A percentile compares a stretch with the other conserved stretches of the same genome.
phyloP scores from a whole-genome alignment of 2,888 invertebrate genomes.

The Augochlorella aurata region DNA sequence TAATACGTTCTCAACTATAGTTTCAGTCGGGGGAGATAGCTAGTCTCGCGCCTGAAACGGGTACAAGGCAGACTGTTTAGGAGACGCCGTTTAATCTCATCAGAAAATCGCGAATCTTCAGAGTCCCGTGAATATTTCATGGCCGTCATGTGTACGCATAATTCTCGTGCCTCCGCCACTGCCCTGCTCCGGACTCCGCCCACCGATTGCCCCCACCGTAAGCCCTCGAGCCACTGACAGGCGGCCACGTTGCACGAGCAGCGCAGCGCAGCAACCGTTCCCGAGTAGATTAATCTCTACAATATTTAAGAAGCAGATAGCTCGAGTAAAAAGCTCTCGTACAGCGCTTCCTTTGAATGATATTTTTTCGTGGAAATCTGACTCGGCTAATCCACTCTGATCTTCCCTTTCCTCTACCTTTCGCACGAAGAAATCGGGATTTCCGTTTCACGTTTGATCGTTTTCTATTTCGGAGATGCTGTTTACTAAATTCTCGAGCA shows the following conservation, averaged over 20 bases:
- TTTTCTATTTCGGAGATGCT: no score
- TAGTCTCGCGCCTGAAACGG: no score
- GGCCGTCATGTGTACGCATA: slow-evolving; percentile 66
- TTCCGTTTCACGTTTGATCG: no score
- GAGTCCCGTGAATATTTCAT: slow-evolving; percentile 61
- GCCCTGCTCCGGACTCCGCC: slow-evolving; percentile 16
- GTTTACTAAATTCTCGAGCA: no score
- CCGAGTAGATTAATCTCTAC: slow-evolving; percentile 77
- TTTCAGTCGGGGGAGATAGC: not conserved
- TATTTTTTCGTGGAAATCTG: slow-evolving; percentile 52
- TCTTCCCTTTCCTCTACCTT: not conserved
- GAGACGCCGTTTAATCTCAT: slow-evolving; percentile 27
- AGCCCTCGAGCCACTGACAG: slow-evolving; percentile 44
- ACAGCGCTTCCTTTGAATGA: slow-evolving; percentile 45
- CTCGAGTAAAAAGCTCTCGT: slow-evolving; percentile 51
- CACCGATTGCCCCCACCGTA: slow-evolving; percentile 48
- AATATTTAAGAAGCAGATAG: slow-evolving; percentile 75
- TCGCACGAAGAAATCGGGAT: no score
- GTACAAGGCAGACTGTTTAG: not conserved
- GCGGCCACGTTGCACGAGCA: slow-evolving; percentile 40
- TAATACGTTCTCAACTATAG: not conserved
- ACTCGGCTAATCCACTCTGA: slow-evolving; percentile 54
- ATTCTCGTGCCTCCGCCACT: slow-evolving; percentile 58
- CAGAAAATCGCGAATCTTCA: slow-evolving; percentile 47
- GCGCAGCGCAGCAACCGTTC: slow-evolving; percentile 30